Base-by-base conservation (phyloP, 1,140 invertebrate species). In the Phortica variegata region DNA sequence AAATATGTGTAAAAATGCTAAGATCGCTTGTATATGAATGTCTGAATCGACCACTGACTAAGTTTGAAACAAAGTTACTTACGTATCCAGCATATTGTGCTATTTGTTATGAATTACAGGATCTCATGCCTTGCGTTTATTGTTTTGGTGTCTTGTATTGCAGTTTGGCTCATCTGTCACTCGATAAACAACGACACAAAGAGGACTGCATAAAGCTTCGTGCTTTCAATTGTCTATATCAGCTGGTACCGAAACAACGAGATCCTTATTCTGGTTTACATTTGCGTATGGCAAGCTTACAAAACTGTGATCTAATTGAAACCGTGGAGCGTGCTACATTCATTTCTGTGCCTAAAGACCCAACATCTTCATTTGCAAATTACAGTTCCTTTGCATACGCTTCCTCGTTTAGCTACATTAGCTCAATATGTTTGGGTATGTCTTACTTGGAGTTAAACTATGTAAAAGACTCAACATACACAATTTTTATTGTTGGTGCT, bases 351-450 rank as follows among this genome's bases (percentile, higher is more conserved):
- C 42, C 42, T 6, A 9, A 36, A 5, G 17, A 34, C 5, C 49
- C 58, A 0, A 54, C 41, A 29, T 31, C 32, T 5, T 39, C 21
- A n/a, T 36, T 55, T 15, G 12, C 47, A n/a, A 33, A 45, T 15
- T 69, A 56, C 37, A 37, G 65, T 8, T n/a, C 20, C 0, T 61
- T 61, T 38, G 37, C 53, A 3, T 33, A 19, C 3, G 60, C 52
- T 9, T 65, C 60, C 4, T 58, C 56, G 3, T 68, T 71, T 10
- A 71, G 66, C 12, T 61, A 58, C 18, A 59, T 71, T 13, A 47
- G 26, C 13, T 59, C 49, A 31, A 40, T 63, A 26, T 66, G 55
- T 6, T 36, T 55, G 33, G 52, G 51, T 8, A 16, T 71, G 0
- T 44, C 2, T n/a, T 38, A 10, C 48, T 43, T 44, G 10, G 6